phyloP scores from a whole-genome alignment of 2,888 invertebrate genomes.

The Platypus cylindrus region DNA sequence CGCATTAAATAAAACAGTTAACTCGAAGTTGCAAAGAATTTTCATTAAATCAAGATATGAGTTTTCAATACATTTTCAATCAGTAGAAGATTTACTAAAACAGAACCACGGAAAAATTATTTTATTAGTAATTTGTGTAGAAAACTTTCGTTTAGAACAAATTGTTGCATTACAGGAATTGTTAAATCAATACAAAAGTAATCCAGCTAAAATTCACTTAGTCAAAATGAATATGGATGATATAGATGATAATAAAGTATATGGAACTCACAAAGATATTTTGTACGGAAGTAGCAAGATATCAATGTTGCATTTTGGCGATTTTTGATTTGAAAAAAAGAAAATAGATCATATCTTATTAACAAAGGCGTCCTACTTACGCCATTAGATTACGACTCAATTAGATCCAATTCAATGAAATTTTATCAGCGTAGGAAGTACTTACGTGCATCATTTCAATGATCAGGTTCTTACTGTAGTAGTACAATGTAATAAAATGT shows the following conservation, averaged over 20 bases:
- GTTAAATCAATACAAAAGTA: slow-evolving; percentile 8
- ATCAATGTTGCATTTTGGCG: slow-evolving; percentile 13
- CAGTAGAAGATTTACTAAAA: slow-evolving; percentile 12
- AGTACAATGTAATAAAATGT: no score
- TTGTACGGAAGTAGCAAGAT: slow-evolving; percentile 13
- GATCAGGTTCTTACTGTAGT: no score
- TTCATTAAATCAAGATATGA: slow-evolving; percentile 16
- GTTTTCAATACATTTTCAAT: slow-evolving; percentile 8
- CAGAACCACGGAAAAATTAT: slow-evolving; percentile 7
- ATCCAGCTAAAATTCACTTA: slow-evolving; percentile 14
- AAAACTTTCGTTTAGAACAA: slow-evolving; percentile 12
- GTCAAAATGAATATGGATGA: slow-evolving; percentile 11
- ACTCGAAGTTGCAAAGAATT: slow-evolving; percentile 10
- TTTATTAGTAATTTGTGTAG: slow-evolving; percentile 10
- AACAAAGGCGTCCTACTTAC: no score
- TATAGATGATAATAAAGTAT: slow-evolving; percentile 14
- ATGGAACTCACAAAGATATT: slow-evolving; percentile 17
- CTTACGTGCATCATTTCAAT: no score
- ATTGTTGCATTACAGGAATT: slow-evolving; percentile 11
- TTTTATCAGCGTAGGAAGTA: no score
- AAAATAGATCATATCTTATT: no score
- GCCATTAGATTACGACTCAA: no score
- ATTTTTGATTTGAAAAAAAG: slow-evolving; percentile 12
- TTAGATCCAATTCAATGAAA: no score
- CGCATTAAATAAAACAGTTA: slow-evolving; percentile 9